Base-by-base conservation (phyloP, 2,888 invertebrate genomes). In the Mechanitis messenoides region DNA sequence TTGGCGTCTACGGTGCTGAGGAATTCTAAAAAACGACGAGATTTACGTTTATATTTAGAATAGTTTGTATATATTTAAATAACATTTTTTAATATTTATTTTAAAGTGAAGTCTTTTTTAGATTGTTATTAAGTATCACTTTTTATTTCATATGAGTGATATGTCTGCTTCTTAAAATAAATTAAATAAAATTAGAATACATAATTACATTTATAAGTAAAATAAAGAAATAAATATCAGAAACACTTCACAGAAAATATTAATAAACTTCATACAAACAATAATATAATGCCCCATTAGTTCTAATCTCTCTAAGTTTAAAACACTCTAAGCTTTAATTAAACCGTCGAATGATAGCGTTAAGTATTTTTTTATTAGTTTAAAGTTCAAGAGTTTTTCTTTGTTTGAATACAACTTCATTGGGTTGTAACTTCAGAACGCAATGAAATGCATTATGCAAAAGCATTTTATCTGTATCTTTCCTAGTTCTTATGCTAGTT, bases 281-380 rank as follows among this genome's bases (percentile, higher is more conserved):
- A 31, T 50, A 31, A 58, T 58, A 46, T 11, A 47, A 47, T n/a
- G 11, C 2, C 33, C 35, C 33, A 35, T 33, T 20, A 20, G 45
- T 42, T 33, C 58, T n/a, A 45, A 45, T 31, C 53, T 58, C 50
- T 53, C 45, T 42, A 53, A 53, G 31, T 53, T 53, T 53, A 60
- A 58, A 60, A 57, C 56, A 60, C 63, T 63, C 58, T 33, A 63
- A 63, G 63, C 58, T 60, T 63, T 63, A 60, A 63, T 63, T 63
- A 63, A 60, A 63, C 58, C 58, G 63, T 63, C 63, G 55, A 63
- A 60, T 63, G 63, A 57, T 63, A 55, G 58, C 53, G 56, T 55
- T 55, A 63, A 58, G 60, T 55, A 60, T 63, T 63, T 58, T 58
- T 20, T 57, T 60, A 56, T 58, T 63, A 60, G 63, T 55, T 60